Base-by-base conservation (phyloP, 2,113 vertebrate species). In the Pollimyrus isidori region DNA sequence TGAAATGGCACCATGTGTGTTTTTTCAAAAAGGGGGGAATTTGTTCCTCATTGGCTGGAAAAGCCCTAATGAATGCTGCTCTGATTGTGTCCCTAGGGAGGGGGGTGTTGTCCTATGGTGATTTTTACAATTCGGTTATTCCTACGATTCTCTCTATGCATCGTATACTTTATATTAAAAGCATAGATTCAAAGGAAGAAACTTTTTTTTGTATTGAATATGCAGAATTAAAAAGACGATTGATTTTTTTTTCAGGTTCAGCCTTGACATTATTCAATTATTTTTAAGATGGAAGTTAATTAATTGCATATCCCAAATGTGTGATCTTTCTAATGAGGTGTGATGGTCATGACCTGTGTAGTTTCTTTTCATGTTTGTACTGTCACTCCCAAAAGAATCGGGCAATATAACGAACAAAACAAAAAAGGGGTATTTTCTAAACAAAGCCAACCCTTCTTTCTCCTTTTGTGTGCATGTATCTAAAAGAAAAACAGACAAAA, bases 61-160 rank as follows among this genome's bases (percentile, higher is more conserved):
- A 90, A 90, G 90, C 89, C 90, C 89, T 90, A 91, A 80, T 19
- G 85, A 23, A 52, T 50, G 21, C 62, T 45, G 69, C 90, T 89
- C 86, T 82, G 80, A 73, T 83, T 62, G 86, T 87, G 86, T 90
- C 69, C 56, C 46, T 15, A 1, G 7, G 52, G 17, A 1, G 4
- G 52, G 52, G 52, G 86, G 49, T 42, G 80, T 82, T 90, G 88
- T 88, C 89, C 48, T 62, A 19, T 53, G 65, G 50, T 84, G 42
- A 86, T n/a, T 85, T 88, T 90, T 90, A 89, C 52, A 86, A 89
- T 88, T 86, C 3, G 76, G 82, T 87, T 86, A 42, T 26, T 80
- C 87, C 35, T 85, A 65, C 26, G n/a, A 88, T 23, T 80, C 88
- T 82, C 46, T 91, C 91, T 91, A 91, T 91, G 91, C 91, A 91